Evolutionary conservation across 2,113 vertebrate genomes (phyloP).

Genomic region (Spheniscus mendiculus): DNA sequence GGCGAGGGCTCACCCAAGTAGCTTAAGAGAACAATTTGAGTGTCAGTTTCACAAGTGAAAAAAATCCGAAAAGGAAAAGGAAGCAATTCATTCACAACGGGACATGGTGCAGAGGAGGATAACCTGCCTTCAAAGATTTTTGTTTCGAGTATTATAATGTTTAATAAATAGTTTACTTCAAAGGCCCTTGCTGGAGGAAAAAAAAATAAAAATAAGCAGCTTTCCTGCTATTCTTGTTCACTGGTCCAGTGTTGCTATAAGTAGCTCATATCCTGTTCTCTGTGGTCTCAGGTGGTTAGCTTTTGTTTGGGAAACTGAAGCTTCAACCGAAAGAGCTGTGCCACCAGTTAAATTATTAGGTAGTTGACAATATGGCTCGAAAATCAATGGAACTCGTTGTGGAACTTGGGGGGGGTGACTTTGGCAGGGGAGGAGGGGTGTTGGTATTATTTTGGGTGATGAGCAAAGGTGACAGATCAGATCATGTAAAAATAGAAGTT

Average conservation of each 20-base stretch:
- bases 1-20: not conserved
- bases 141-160: constrained; percentile 86
- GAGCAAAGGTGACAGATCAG: constrained; percentile 25
- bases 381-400: constrained; percentile 58
- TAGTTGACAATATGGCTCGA: constrained; percentile 59
- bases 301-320: constrained; percentile 90
- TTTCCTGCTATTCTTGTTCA: constrained; percentile 99
- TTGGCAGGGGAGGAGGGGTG: constrained; percentile 17
- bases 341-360: constrained; percentile 83
- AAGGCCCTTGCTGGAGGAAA: constrained; percentile 79
- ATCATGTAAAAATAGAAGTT: constrained; percentile 70
- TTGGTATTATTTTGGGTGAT: constrained; percentile 53
- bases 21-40: constrained; percentile 64
- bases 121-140: constrained; percentile 96
- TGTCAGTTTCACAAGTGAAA: constrained; percentile 89
- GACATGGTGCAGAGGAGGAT: constrained; percentile 88
- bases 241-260: constrained; percentile 89
- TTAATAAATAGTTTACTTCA: constrained; percentile 96
- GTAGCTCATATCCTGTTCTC: constrained; percentile 97
- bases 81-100: constrained; percentile 95
- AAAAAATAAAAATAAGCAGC: constrained; percentile 81
- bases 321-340: constrained; percentile 75
- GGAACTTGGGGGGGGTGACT: constrained; percentile 40
- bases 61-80: constrained; percentile 89
- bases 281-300: constrained; percentile 93